Conservation (phyloP, 1,140 invertebrate species). For the Drosophila sturtevanti region DNA sequence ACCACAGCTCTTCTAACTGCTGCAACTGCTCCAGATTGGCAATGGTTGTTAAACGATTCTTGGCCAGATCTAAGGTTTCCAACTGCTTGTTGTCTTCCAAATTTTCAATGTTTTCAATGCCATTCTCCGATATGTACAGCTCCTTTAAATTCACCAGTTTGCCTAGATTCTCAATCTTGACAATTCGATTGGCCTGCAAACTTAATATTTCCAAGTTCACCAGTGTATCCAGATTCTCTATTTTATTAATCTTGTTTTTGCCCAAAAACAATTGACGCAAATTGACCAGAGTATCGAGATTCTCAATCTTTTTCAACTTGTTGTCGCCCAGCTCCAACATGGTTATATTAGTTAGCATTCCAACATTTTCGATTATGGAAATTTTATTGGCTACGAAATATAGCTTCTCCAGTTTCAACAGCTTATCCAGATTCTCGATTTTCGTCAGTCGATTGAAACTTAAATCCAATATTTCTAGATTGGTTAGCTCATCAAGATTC, state of each 20-base stretch:
- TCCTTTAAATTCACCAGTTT: slow-evolving; percentile 90
- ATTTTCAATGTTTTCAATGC: slow-evolving; percentile 90
- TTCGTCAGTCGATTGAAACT: slow-evolving; percentile 98
- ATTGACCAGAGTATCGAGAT: slow-evolving; percentile 89
- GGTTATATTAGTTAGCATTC: slow-evolving; percentile 90
- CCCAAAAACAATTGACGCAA: slow-evolving; percentile 93
- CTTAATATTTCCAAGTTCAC: slow-evolving; percentile 92
- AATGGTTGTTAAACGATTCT: slow-evolving; percentile 93
- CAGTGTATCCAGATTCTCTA: slow-evolving; percentile 93
- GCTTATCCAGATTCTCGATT: slow-evolving; percentile 92
- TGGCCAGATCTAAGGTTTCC: slow-evolving; percentile 94
- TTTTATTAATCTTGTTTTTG: slow-evolving; percentile 97
- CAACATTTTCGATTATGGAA: slow-evolving; percentile 94
- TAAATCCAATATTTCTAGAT: slow-evolving; percentile 95
- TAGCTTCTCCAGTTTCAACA: slow-evolving; percentile 93
- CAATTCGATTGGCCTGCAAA: slow-evolving; percentile 95
- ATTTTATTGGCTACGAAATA: slow-evolving; percentile 98
- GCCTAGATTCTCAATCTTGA: slow-evolving; percentile 93
- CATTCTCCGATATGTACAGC: slow-evolving; percentile 97
- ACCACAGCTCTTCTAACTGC: slow-evolving; percentile 96
- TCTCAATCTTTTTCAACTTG: slow-evolving; percentile 90
- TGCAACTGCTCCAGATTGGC: slow-evolving; percentile 90
- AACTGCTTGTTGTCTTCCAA: slow-evolving; percentile 88
- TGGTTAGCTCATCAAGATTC: slow-evolving; percentile 92
- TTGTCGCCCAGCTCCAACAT: slow-evolving; percentile 98